Conservation (phyloP, 2,797 vertebrate species). For the Craterocephalus amniculus region DNA sequence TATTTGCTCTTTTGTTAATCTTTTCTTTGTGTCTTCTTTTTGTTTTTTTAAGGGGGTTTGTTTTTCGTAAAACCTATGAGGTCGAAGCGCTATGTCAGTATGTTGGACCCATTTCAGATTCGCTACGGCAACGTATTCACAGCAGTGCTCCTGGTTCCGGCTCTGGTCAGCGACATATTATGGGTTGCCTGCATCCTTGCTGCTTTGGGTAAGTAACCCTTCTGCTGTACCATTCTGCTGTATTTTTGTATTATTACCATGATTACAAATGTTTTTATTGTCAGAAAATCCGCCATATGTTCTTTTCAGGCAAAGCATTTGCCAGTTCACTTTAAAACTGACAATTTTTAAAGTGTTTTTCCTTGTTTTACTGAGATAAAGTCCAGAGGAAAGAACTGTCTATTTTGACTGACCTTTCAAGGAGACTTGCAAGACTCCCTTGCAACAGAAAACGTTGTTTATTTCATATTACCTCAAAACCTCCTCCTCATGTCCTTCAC, state of each 20-base stretch:
- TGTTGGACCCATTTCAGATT: constrained; percentile 83
- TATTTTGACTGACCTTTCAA: no score
- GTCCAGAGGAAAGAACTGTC: no score
- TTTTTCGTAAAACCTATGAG: constrained; percentile 83
- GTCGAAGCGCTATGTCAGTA: constrained; percentile 79
- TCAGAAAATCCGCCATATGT: not conserved
- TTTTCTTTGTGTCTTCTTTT: constrained; percentile 12
- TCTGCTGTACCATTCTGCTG: not conserved
- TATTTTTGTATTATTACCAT: not conserved
- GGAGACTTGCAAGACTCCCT: no score
- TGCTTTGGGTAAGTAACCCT: constrained; percentile 74
- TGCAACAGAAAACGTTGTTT: no score
- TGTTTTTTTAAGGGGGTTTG: constrained; percentile 48
- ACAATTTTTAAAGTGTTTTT: not conserved
- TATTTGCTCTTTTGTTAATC: not conserved
- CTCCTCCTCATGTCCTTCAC: no score
- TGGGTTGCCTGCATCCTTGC: constrained; percentile 84
- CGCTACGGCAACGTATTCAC: constrained; percentile 77
- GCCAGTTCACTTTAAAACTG: not conserved
- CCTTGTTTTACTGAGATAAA: no score
- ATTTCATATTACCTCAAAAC: no score
- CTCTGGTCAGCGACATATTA: constrained; percentile 79
- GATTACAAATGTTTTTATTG: not conserved
- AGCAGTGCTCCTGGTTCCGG: constrained; percentile 76
- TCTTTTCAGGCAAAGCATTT: not conserved